Evolutionary conservation across 2,797 vertebrate genomes (phyloP).

Genomic region (Gallirallus australis): DNA sequence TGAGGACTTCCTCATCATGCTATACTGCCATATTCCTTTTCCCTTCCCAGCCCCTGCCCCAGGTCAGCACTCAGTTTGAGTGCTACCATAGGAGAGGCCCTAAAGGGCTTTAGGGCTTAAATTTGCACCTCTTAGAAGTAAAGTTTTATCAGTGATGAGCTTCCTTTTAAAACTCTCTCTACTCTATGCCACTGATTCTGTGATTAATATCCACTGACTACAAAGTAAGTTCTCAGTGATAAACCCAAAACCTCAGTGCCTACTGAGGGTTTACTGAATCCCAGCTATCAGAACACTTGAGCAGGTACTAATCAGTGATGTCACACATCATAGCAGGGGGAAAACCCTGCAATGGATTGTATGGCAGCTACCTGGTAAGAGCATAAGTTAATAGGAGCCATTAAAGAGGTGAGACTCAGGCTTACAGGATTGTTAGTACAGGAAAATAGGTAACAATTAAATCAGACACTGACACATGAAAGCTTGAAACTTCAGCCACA

Average conservation of each 20-base stretch:
- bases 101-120: not conserved
- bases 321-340: not conserved
- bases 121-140: not conserved
- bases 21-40: not conserved
- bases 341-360: not conserved
- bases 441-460: not conserved
- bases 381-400: not conserved
- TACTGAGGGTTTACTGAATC: not conserved
- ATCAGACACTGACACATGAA: not conserved
- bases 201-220: not conserved
- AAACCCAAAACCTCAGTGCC: not conserved
- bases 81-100: not conserved
- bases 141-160: not conserved
- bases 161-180: not conserved
- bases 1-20: not conserved
- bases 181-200: not conserved
- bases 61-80: not conserved
- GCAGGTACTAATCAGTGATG: not conserved
- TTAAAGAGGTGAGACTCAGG: not conserved
- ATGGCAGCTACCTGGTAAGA: not conserved
- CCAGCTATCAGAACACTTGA: not conserved
- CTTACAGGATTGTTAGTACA: not conserved
- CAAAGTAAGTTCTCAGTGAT: not conserved
- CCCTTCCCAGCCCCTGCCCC: not conserved
- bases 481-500: not conserved